Evolutionary conservation across 2,888 invertebrate species (phyloP), one percentile per base, ranked within the genome.

Genomic region (Ophion ellenae): DNA sequence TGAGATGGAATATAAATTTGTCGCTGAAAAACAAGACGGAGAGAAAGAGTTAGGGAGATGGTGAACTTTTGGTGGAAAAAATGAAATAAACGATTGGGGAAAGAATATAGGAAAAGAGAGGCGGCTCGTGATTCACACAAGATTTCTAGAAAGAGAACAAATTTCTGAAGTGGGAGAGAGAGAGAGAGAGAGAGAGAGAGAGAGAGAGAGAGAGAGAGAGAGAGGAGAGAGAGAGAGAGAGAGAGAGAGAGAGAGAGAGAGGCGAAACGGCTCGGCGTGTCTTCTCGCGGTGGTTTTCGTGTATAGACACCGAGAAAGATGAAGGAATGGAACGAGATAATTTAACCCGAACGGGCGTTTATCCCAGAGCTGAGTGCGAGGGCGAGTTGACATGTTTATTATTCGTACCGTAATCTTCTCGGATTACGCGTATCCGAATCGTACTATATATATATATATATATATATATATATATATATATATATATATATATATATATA

Each of bases 311-410:
- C 67, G 73, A 73, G 73, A 53, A 80, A 80, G 64, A 80, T 53
- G 73, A 80, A 40, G 76, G 45, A 78, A 77, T 66, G 73, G 64
- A 83, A 85, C 63, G 73, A 80, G 75, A 85, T 85, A 85, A 85
- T 85, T 85, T 76, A 83, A 79, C 80, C 76, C 81, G 66, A 76
- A 80, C 86, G 73, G 81, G 81, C 80, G 80, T 45, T 83, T 84
- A 84, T 75, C 66, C 78, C 80, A 71, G 53, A 74, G 79, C 88
- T 74, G 75, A 87, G 57, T 47, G 75, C 69, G 69, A 79, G 67
- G 75, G 90, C 87, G 88, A 89, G 89, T 91, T 91, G 91, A 92
- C 91, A 92, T 91, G 91, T 92, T 92, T 92, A 92, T 92, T 92
- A 86, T 86, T 92, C 91, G 87, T 87, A 87, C 81, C 83, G 90